Evolutionary conservation across 2,797 vertebrate genomes (phyloP).

Genomic region (Sebastiscus albofasciatus): DNA sequence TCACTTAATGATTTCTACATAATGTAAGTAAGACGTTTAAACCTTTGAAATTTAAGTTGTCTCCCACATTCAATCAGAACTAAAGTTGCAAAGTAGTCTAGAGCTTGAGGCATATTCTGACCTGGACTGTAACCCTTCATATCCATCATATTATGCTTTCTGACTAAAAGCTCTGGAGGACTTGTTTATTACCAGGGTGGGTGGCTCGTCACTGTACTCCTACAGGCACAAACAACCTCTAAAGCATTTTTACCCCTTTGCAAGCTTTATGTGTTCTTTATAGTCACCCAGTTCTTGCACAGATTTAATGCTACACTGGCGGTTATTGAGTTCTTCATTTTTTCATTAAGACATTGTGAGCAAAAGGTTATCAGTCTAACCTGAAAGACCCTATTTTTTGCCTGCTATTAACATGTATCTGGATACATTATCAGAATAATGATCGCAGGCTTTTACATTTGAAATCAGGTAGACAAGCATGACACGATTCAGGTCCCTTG

Average conservation of each 20-base stretch:
- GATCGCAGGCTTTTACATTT: background rate
- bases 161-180: slow-evolving; percentile 34
- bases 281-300: background rate
- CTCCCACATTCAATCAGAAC: background rate
- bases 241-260: background rate
- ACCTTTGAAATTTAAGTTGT: slow-evolving; percentile 21
- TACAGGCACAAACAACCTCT: background rate
- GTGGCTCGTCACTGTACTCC: slow-evolving; percentile 2
- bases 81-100: background rate
- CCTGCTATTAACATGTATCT: background rate
- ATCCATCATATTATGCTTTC: slow-evolving; percentile 1
- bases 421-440: background rate
- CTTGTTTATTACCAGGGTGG: slow-evolving; percentile 21
- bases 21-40: slow-evolving; percentile 23
- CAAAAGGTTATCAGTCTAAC: background rate
- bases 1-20: slow-evolving; percentile 7
- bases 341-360: background rate
- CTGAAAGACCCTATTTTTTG: background rate
- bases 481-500: background rate
- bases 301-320: background rate
- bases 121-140: slow-evolving; percentile 20
- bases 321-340: background rate
- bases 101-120: slow-evolving; percentile 17
- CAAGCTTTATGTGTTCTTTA: background rate
- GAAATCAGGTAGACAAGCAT: background rate